Evolutionary conservation across 1,140 invertebrate species (phyloP), one percentile per base, ranked within the genome.

Genomic region (Lasaia peninsularis): DNA sequence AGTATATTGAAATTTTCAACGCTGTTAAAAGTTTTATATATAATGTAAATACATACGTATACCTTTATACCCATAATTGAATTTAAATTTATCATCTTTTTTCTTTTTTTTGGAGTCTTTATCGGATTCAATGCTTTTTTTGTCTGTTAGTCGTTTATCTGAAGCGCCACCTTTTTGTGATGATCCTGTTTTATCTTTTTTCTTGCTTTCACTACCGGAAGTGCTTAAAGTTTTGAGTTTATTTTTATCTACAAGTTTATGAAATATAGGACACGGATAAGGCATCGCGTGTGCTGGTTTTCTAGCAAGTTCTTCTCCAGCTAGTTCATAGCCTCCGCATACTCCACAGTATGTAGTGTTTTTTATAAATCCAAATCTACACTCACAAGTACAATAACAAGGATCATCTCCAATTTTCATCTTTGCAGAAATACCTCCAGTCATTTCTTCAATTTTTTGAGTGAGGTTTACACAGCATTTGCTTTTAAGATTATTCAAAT

Each of bases 41-140:
- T 11, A 53, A 16, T 52, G 40, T 50, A 64, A 73, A 79, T 80
- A 88, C 77, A 56, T 82, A 86, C 77, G 79, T 80, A 86, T 88
- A 86, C 83, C 80, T 85, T 78, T 74, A 62, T 86, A 88, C 53
- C 81, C 82, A 54, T 86, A 84, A 53, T 86, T 81, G 52, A 86
- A 84, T 70, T 86, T 79, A 56, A 88, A 86, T 67, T 73, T 71
- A 53, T 76, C 69, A 62, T 85, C 75, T 58, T 74, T 78, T 53
- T 69, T 78, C 59, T 70, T 80, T 56, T 74, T 85, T 73, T 80
- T 80, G 52, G 54, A 21, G 28, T 79, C 78, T 76, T 74, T 80
- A 70, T 80, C 76, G 69, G 72, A 71, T 74, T 83, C 75, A 69
- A 66, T 55, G 67, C 60, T 74, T 71, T 78, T 76, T 52, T 75